Evolutionary conservation across 2,888 invertebrate genomes (phyloP), one percentile per base, ranked within the genome.

Genomic region (Tenthredo livida): DNA sequence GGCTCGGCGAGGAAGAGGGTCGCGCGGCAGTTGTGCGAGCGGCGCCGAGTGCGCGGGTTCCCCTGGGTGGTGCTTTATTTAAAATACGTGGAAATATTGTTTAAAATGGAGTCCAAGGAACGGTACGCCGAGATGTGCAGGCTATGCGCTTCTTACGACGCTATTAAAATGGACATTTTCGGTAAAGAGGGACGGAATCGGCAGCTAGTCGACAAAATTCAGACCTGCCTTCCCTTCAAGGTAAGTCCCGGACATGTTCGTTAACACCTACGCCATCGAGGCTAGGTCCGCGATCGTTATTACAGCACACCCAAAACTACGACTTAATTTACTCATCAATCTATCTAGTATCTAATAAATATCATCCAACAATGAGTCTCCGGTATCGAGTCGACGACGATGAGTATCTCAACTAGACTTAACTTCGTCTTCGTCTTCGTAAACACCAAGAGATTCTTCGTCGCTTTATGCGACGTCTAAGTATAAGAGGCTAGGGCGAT

Each of bases 121-220:
- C 93, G 92, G 82, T 94, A 93, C 89, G 90, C 93, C 86, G 93
- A 94, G 87, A 91, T 94, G 6, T 94, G 94, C 90, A 92, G 94
- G 88, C 92, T 94, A 82, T 94, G 94, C 90, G 94, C 94, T 86
- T 92, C 93, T 72, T 93, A 93, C 90, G 94, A 94, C 88, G 93
- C 93, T 87, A 93, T 93, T 87, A 94, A 94, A 90, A 93, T 94
- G 92, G 93, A 94, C 88, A 93, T 94, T 85, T 94, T 94, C 90
- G 93, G 94, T 84, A 91, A 93, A 88, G 93, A 94, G 86, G 94
- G 94, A 84, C 92, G 90, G 87, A 92, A 93, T 89, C 92, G 94
- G 86, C 93, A 94, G 86, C 92, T 94, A 87, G 92, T 93, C 86
- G 93, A 93, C 89, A 94, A 94, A 89, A 94, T 94, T 85, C 92